These are phyloP conservation scores for Acromyrmex heyeri DNA, from an alignment of 1,140 invertebrate genomes.

Conservation along the genomic window DNA sequence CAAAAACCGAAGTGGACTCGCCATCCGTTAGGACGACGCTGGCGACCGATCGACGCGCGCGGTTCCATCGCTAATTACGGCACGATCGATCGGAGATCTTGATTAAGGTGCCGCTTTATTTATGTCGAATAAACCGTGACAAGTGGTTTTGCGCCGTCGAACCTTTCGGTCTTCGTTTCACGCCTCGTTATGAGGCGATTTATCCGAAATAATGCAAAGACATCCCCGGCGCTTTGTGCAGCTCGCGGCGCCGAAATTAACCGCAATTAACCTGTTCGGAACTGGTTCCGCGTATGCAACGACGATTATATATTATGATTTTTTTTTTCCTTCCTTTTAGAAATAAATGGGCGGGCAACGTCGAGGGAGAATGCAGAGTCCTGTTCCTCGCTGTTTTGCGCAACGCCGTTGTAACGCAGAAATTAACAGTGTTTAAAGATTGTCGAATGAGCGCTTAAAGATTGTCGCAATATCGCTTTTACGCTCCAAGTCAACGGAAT, in stretches of 20 bases:
- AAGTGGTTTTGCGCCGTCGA: not conserved
- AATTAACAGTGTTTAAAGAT: constrained; percentile 10
- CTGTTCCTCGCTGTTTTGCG: constrained; percentile 17
- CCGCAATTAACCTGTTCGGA: not conserved
- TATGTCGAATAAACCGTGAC: constrained; percentile 37
- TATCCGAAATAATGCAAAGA: not conserved
- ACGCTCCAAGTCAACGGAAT: not conserved
- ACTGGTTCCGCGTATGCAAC: not conserved
- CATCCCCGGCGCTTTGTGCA: not conserved
- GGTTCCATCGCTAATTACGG: constrained; percentile 41
- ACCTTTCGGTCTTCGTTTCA: constrained; percentile 13
- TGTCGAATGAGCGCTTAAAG: not conserved
- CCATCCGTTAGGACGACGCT: not conserved
- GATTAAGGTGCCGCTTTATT: constrained; percentile 20
- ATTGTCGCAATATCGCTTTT: not conserved
- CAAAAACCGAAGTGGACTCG: not conserved
- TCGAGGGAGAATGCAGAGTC: constrained; percentile 10
- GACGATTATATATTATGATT: not conserved
- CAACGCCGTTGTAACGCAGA: constrained; percentile 1
- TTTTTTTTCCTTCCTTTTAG: not conserved
- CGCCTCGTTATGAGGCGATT: constrained; percentile 34
- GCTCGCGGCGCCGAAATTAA: not conserved
- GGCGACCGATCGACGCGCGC: not conserved
- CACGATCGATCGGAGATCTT: not conserved
- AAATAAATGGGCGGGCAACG: not conserved